These are phyloP conservation scores for Epistrophe grossulariae DNA, from an alignment of 2,888 invertebrate genomes.

Conservation along the genomic window DNA sequence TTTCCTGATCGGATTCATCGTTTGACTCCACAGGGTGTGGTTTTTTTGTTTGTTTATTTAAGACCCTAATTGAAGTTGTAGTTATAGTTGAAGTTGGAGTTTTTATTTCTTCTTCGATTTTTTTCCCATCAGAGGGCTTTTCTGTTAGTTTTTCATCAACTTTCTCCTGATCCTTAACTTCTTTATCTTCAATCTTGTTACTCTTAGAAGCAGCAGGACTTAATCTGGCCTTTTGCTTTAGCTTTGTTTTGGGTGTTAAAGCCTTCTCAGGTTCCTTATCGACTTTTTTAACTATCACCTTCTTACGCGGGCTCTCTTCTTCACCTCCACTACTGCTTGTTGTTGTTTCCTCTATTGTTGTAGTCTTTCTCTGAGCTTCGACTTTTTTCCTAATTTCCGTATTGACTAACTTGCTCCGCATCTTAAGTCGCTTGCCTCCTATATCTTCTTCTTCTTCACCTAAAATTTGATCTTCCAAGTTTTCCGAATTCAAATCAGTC, in stretches of 20 bases:
- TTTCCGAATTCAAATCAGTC: conserved; percentile 83
- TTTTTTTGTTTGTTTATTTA: conserved; percentile 45
- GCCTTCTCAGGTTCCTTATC: conserved; percentile 35
- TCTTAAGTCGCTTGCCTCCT: conserved; percentile 82
- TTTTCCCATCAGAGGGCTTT: neutral
- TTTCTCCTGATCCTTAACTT: neutral
- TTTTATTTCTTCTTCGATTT: neutral
- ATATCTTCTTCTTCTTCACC: conserved; percentile 80
- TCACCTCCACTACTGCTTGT: conserved; percentile 82
- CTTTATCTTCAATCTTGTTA: neutral
- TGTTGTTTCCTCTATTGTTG: conserved; percentile 79
- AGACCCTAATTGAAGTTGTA: neutral
- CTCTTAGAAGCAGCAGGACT: neutral
- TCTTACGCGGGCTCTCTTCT: conserved; percentile 79
- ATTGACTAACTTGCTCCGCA: conserved; percentile 80
- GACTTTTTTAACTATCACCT: conserved; percentile 23
- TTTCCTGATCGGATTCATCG: conserved; percentile 42
- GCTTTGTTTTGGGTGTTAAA: conserved; percentile 43
- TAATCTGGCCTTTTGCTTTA: conserved; percentile 30
- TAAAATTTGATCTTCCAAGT: conserved; percentile 84
- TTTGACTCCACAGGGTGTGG: neutral
- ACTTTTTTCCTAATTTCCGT: conserved; percentile 81
- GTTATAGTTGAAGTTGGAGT: neutral
- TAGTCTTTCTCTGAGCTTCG: conserved; percentile 79
- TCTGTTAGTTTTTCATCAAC: neutral